A percentile compares a stretch with the other conserved stretches of the same genome.
Conservation (phyloP, 2,113 vertebrate genomes). For the Galeopterus variegatus region DNA sequence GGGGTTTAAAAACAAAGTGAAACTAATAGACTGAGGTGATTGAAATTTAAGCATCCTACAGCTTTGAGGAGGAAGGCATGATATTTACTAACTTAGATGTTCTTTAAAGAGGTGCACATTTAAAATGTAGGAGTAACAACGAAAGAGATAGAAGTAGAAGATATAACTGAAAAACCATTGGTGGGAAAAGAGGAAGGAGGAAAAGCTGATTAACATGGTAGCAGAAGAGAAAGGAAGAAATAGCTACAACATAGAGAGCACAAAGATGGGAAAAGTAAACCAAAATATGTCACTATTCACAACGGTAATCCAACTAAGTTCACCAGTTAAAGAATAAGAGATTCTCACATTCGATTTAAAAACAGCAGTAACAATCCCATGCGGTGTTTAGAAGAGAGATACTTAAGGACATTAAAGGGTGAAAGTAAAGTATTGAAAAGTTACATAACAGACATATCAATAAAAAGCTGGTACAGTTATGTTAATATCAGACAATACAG, state of each 20-base stretch:
- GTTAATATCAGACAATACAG: neutral
- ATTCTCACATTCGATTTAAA: neutral
- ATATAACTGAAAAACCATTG: neutral
- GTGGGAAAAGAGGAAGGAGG: neutral
- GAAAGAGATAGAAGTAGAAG: neutral
- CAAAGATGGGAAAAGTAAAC: neutral
- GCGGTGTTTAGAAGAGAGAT: neutral
- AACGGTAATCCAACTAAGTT: neutral
- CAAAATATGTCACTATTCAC: neutral
- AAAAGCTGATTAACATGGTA: neutral
- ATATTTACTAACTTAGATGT: neutral
- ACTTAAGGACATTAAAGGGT: neutral
- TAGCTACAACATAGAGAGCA: neutral
- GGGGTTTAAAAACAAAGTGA: neutral
- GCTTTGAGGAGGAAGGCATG: neutral
- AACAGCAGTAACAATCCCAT: neutral
- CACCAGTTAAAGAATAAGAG: neutral
- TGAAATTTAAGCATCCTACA: neutral
- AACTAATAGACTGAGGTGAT: neutral
- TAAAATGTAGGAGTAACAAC: neutral
- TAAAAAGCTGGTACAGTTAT: neutral
- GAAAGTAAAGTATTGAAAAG: neutral
- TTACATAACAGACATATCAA: neutral
- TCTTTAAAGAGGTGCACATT: neutral
- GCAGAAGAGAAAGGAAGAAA: neutral